Evolutionary conservation across 92 coral and sea anemone species (phyloP).

Genomic region (Porites cylindrica): DNA sequence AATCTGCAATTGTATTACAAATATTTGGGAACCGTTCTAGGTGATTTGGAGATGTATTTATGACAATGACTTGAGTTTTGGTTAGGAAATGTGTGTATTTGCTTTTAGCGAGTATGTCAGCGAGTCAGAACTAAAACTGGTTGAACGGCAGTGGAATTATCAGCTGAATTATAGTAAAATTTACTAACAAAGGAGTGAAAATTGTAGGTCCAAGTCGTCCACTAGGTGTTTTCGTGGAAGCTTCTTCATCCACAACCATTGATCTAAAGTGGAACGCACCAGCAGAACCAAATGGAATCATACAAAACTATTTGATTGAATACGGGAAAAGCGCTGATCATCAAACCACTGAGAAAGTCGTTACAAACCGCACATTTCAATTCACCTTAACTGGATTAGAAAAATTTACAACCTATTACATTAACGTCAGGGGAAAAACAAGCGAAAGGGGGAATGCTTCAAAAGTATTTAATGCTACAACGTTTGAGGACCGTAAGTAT

Average conservation of each 20-base stretch:
- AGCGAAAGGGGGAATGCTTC: slow-evolving; percentile 76
- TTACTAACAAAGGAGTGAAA: not conserved
- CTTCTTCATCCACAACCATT: slow-evolving; percentile 46
- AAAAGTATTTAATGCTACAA: slow-evolving; percentile 36
- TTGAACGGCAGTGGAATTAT: too few species aligned
- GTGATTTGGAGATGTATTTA: too few species aligned
- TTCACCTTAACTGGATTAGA: slow-evolving; percentile 43
- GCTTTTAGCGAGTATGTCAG: too few species aligned
- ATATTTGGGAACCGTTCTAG: too few species aligned
- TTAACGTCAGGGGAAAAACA: slow-evolving; percentile 73
- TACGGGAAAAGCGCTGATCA: slow-evolving; percentile 32
- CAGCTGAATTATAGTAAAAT: too few species aligned
- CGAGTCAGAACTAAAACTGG: too few species aligned
- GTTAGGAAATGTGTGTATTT: too few species aligned
- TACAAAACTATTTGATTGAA: slow-evolving; percentile 48
- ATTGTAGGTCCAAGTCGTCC: slow-evolving; percentile 70
- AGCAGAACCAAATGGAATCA: slow-evolving; percentile 58
- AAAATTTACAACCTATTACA: slow-evolving; percentile 64
- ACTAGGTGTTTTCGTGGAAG: slow-evolving; percentile 20
- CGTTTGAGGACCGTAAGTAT: slow-evolving; percentile 73
- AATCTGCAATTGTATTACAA: too few species aligned
- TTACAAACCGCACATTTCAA: slow-evolving; percentile 31
- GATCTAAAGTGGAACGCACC: slow-evolving; percentile 71
- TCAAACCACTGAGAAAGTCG: not conserved
- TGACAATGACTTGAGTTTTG: too few species aligned